phyloP scores from a whole-genome alignment of 2,113 vertebrate species.

The Pangasianodon gigas region DNA sequence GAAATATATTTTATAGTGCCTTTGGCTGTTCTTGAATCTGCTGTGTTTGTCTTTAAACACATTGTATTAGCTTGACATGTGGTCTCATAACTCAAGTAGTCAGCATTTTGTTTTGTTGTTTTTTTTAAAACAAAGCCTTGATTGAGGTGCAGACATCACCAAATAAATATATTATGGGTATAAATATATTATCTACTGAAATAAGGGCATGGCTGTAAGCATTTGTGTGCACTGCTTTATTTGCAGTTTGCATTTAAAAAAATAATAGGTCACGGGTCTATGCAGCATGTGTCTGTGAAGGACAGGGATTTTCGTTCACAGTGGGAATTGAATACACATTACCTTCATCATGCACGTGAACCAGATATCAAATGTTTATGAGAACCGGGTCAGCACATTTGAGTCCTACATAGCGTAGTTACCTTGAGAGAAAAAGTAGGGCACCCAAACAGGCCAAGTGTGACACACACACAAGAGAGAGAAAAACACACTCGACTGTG shows the following conservation, averaged over 20 bases:
- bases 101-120: background rate
- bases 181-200: slow-evolving; percentile 9
- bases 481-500: background rate
- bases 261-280: slow-evolving; percentile 19
- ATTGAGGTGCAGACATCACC: background rate
- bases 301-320: slow-evolving; percentile 5
- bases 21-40: background rate
- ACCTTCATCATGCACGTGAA: slow-evolving; percentile 36
- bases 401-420: slow-evolving; percentile 22
- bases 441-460: slow-evolving; percentile 39
- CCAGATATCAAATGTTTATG: slow-evolving; percentile 36
- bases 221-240: background rate
- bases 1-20: background rate
- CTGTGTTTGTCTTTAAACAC: background rate
- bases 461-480: background rate
- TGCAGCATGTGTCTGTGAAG: background rate
- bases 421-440: slow-evolving; percentile 43
- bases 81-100: background rate
- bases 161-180: background rate
- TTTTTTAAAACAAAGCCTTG: slow-evolving; percentile 1
- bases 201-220: background rate
- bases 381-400: slow-evolving; percentile 44
- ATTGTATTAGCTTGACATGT: background rate
- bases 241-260: background rate
- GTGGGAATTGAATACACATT: slow-evolving; percentile 11